These are phyloP conservation scores for Lasioglossum lativentre DNA, from an alignment of 2,888 invertebrate species.

Conservation along the genomic window DNA sequence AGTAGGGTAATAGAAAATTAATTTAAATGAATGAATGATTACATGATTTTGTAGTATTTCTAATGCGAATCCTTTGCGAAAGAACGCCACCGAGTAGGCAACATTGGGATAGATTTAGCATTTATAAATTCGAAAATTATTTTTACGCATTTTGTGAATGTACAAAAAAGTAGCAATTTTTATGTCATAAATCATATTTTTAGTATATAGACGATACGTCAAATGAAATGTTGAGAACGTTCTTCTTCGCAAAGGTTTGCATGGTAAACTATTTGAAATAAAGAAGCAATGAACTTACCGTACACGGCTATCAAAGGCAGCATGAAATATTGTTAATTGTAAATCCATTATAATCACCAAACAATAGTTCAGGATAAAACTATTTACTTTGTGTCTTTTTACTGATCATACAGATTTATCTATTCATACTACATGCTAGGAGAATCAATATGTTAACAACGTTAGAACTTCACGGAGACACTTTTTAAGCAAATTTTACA, in stretches of 20 bases:
- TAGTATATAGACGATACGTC: neutral
- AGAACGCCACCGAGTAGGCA: neutral
- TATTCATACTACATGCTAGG: conserved; percentile 74
- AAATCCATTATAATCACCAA: conserved; percentile 79
- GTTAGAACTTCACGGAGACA: conserved; percentile 34
- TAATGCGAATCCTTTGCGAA: neutral
- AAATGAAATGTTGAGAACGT: neutral
- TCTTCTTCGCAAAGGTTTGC: neutral
- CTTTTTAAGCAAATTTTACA: conserved; percentile 35
- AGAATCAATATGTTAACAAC: conserved; percentile 50
- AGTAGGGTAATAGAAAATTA: neutral
- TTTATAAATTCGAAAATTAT: neutral
- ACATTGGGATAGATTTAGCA: neutral
- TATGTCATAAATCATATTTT: neutral
- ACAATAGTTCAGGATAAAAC: conserved; percentile 24
- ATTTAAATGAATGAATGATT: neutral
- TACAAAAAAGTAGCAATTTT: neutral
- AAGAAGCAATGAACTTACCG: conserved; percentile 84
- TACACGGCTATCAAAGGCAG: conserved; percentile 86
- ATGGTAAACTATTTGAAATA: neutral
- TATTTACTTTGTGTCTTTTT: conserved; percentile 33
- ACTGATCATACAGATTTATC: conserved; percentile 51
- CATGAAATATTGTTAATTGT: conserved; percentile 85
- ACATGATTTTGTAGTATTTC: neutral
- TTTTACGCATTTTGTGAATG: neutral